A percentile compares a stretch with the other conserved stretches of the same genome.
phyloP scores from a whole-genome alignment of 2,888 invertebrate genomes.

The Caenorhabditis angaria region DNA sequence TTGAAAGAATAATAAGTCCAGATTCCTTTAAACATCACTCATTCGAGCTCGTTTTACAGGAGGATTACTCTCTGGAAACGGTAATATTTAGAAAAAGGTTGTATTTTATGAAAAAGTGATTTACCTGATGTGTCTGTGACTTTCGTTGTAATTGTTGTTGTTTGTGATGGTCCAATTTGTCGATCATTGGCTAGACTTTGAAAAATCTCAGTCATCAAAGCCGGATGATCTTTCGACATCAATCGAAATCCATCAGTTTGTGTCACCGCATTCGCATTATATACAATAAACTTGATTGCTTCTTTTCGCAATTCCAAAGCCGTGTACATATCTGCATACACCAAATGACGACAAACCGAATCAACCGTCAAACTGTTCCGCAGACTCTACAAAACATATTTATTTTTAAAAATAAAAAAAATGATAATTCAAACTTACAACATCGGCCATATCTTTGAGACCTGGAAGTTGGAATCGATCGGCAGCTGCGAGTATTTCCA shows the following conservation, averaged over 20 bases:
- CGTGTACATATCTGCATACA: constrained; percentile 67
- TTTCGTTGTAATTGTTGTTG: neutral
- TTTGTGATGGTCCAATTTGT: neutral
- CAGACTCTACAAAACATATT: neutral
- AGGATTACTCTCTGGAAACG: neutral
- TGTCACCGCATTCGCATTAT: constrained; percentile 54
- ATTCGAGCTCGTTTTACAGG: constrained; percentile 5
- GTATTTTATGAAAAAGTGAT: neutral
- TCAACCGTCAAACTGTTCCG: constrained; percentile 39
- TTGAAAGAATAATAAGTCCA: neutral
- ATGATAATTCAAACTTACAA: constrained; percentile 41
- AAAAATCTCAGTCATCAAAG: constrained; percentile 64
- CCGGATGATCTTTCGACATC: constrained; percentile 56
- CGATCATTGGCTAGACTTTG: constrained; percentile 5
- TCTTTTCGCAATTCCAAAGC: constrained; percentile 65
- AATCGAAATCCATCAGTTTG: constrained; percentile 67
- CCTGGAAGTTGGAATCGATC: constrained; percentile 70
- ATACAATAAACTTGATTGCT: constrained; percentile 66
- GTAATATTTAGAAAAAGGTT: neutral
- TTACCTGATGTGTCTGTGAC: neutral
- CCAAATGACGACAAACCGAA: constrained; percentile 64
- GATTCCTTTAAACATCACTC: neutral
- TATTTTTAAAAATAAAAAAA: neutral
- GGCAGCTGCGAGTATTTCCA: constrained; percentile 68
- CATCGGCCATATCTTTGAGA: constrained; percentile 70